A percentile compares a stretch with the other conserved stretches of the same genome.
Conservation (phyloP, 1,140 invertebrate genomes). For the Drosophila triauraria region DNA sequence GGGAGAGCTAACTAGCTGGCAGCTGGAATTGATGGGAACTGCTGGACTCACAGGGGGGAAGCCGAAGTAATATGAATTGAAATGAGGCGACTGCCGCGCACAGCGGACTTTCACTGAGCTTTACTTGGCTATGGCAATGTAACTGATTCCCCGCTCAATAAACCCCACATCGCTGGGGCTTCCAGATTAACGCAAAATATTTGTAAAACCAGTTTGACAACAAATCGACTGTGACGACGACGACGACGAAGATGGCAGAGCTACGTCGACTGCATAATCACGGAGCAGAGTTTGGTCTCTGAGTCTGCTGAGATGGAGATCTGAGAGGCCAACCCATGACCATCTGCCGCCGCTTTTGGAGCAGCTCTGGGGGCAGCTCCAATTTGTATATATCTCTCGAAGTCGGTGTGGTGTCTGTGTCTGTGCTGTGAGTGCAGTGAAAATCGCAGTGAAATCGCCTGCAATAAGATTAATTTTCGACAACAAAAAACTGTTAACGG, state of each 20-base stretch:
- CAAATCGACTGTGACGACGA: constrained; percentile 77
- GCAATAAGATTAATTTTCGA: constrained; percentile 77
- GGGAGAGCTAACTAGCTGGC: constrained; percentile 43
- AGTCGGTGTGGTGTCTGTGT: constrained; percentile 1
- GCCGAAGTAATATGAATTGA: neutral
- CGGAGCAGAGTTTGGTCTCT: constrained; percentile 36
- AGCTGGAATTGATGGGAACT: constrained; percentile 3
- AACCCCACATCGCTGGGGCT: constrained; percentile 47
- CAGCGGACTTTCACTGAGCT: constrained; percentile 79
- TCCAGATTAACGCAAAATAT: constrained; percentile 81
- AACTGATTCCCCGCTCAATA: constrained; percentile 39
- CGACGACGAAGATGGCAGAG: constrained; percentile 29
- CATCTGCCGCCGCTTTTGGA: constrained; percentile 63
- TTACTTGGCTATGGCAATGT: constrained; percentile 71
- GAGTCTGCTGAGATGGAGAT: constrained; percentile 12
- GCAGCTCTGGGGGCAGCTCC: constrained; percentile 61
- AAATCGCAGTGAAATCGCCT: constrained; percentile 75
- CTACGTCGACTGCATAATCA: constrained; percentile 72
- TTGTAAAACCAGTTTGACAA: constrained; percentile 84
- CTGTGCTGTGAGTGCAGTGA: constrained; percentile 45
- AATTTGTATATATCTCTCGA: constrained; percentile 62
- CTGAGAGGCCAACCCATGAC: constrained; percentile 40
- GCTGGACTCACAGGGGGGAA: neutral
- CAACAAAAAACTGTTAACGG: constrained; percentile 70
- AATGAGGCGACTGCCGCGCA: constrained; percentile 28